Percentiles rank a stretch among this genome's conserved stretches.
Conservation (phyloP, 2,888 invertebrate genomes). For the Octodonta nipae region DNA sequence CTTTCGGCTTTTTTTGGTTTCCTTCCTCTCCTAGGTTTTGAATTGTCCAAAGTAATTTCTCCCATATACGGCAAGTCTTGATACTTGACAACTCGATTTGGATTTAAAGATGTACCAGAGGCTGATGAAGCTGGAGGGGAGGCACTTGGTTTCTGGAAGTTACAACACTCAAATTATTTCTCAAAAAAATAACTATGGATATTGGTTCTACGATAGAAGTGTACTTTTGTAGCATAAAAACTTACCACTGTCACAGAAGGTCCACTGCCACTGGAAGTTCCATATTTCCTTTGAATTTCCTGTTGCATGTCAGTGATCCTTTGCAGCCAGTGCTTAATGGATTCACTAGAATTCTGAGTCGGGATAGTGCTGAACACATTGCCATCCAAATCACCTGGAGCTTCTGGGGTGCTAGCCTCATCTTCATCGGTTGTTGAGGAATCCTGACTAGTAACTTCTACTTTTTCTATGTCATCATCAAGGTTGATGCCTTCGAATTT, state of each 20-base stretch:
- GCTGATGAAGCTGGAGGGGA: conserved; percentile 5
- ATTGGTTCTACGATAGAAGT: too few species aligned
- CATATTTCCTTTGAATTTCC: conserved; percentile 35
- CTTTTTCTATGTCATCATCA: conserved; percentile 31
- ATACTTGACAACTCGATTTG: conserved; percentile 49
- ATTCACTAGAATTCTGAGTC: conserved; percentile 44
- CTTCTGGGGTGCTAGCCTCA: conserved; percentile 9
- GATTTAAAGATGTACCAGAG: conserved; percentile 9
- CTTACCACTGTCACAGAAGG: neutral
- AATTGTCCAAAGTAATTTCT: conserved; percentile 79
- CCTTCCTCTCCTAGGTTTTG: conserved; percentile 70
- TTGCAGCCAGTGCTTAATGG: conserved; percentile 62
- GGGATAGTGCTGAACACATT: conserved; percentile 25
- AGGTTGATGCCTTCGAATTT: conserved; percentile 22
- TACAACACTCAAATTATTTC: too few species aligned
- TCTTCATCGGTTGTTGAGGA: conserved; percentile 23
- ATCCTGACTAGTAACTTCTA: conserved; percentile 28
- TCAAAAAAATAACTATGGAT: too few species aligned
- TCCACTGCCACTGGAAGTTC: too few species aligned
- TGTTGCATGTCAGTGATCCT: conserved; percentile 60
- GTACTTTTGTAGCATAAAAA: too few species aligned
- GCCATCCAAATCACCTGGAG: conserved; percentile 7
- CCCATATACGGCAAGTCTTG: conserved; percentile 85
- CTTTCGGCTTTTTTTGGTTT: conserved; percentile 89
- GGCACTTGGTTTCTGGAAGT: conserved; percentile 7